These are phyloP conservation scores for Pterocles orientalis DNA, from an alignment of 2,113 vertebrate genomes.

Conservation along the genomic window DNA sequence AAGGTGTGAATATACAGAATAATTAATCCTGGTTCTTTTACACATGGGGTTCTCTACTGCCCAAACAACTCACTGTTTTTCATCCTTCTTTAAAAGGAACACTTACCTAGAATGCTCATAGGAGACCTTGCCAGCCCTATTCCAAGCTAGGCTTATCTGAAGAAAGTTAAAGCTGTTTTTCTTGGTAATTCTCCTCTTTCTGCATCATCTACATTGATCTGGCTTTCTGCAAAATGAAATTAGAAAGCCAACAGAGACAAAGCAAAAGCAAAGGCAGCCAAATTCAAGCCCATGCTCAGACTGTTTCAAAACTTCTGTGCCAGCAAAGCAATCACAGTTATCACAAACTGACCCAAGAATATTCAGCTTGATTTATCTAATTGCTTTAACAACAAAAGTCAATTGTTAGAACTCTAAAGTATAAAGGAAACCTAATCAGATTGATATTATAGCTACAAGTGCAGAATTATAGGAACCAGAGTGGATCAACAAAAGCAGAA, in stretches of 20 bases:
- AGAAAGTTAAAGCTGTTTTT: background rate
- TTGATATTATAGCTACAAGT: background rate
- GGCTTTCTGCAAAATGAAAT: slow-evolving; percentile 41
- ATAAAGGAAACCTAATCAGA: background rate
- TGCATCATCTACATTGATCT: background rate
- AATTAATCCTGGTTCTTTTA: background rate
- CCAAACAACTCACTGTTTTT: background rate
- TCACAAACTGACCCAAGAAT: background rate
- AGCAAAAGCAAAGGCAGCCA: slow-evolving; percentile 23
- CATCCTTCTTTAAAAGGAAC: background rate
- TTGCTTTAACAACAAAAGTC: slow-evolving; percentile 15
- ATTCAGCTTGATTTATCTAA: slow-evolving; percentile 5
- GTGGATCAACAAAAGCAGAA: background rate
- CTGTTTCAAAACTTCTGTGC: background rate
- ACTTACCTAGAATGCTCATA: background rate
- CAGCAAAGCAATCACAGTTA: slow-evolving; percentile 21
- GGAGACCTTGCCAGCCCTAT: background rate
- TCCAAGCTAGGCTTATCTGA: background rate
- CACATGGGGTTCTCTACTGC: background rate
- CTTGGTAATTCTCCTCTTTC: slow-evolving; percentile 7
- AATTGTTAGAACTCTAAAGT: background rate
- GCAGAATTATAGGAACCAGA: background rate
- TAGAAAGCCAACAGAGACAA: slow-evolving; percentile 1
- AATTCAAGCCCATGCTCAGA: background rate
- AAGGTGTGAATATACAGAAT: background rate